Percentiles rank a stretch among this genome's conserved stretches.
phyloP scores from a whole-genome alignment of 2,888 invertebrate genomes.

The Steinernema carpocapsae region DNA sequence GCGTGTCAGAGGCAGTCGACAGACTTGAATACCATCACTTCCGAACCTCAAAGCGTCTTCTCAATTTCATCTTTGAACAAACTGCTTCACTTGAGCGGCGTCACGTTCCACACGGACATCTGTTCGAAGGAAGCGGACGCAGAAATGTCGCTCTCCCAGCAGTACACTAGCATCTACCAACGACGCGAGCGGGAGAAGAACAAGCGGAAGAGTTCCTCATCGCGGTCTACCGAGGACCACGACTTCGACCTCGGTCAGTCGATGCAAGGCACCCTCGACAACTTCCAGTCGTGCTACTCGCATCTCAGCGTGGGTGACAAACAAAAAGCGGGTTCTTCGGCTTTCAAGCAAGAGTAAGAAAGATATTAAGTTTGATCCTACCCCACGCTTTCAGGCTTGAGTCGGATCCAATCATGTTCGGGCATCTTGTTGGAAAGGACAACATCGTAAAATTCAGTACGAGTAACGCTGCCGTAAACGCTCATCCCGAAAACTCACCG shows the following conservation, averaged over 20 bases:
- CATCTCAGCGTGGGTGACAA: neutral
- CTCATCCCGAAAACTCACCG: neutral
- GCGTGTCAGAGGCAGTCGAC: neutral
- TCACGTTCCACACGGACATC: slow-evolving; percentile 21
- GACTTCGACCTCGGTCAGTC: slow-evolving; percentile 14
- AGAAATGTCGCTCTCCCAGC: slow-evolving; percentile 3
- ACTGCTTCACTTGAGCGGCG: slow-evolving; percentile 21
- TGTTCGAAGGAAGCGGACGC: slow-evolving; percentile 1
- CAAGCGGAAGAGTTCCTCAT: slow-evolving; percentile 14
- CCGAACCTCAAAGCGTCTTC: slow-evolving; percentile 9
- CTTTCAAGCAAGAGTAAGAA: neutral
- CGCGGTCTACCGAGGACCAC: neutral
- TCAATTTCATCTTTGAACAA: slow-evolving; percentile 18
- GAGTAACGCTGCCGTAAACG: slow-evolving; percentile 13
- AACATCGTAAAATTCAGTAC: slow-evolving; percentile 27
- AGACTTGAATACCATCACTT: slow-evolving; percentile 5
- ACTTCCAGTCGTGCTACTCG: slow-evolving; percentile 22
- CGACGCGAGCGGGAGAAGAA: slow-evolving; percentile 10
- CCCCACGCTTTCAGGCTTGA: neutral
- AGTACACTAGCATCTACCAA: slow-evolving; percentile 19
- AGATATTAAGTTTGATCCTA: neutral
- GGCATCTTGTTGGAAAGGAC: slow-evolving; percentile 11
- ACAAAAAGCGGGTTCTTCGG: neutral
- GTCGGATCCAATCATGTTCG: slow-evolving; percentile 20
- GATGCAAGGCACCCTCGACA: neutral